Conservation (phyloP, 2,797 vertebrate genomes). For the Fratercula arctica region DNA sequence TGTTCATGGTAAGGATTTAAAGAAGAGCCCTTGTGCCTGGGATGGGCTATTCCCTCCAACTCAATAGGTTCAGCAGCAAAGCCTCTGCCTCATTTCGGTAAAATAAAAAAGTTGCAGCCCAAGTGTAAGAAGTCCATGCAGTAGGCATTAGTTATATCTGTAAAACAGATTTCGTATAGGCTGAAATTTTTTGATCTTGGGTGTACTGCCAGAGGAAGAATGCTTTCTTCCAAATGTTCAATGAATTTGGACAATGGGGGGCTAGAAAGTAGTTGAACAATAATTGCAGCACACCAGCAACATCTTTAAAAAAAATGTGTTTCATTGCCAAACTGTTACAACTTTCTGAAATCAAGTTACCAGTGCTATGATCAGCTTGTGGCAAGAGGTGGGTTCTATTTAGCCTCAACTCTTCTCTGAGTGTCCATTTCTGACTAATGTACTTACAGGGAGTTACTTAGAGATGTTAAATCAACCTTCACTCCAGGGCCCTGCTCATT, state of each 20-base stretch:
- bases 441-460: not conserved
- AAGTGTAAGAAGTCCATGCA: not conserved
- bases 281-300: too few relatives aligned
- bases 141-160: rapidly evolving
- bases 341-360: not conserved
- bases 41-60: not conserved
- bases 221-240: not conserved
- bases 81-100: not conserved
- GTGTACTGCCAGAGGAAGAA: not conserved
- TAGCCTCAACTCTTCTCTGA: not conserved
- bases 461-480: not conserved
- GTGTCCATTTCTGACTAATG: not conserved
- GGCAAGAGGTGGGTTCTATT: not conserved
- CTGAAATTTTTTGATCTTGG: not conserved
- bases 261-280: not conserved
- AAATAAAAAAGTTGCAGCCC: not conserved
- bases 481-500: rapidly evolving
- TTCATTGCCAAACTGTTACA: not conserved
- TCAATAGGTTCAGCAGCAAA: not conserved
- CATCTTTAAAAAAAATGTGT: not conserved
- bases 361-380: not conserved
- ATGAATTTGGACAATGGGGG: not conserved
- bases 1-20: not conserved
- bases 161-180: not conserved
- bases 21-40: not conserved